These are phyloP conservation scores for Ctenicera cuprea DNA, from an alignment of 2,888 invertebrate genomes.

Conservation along the genomic window DNA sequence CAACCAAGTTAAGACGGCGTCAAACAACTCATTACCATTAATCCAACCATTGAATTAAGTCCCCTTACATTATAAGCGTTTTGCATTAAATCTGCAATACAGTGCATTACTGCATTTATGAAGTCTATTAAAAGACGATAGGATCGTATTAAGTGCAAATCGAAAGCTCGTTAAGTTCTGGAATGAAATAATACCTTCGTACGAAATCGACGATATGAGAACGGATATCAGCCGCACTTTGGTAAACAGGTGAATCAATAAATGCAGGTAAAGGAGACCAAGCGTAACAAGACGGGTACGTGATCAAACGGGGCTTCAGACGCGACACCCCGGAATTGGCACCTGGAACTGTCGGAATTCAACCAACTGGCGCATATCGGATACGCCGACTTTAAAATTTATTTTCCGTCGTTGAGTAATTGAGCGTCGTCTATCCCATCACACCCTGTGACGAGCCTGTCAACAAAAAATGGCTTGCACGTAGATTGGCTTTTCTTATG, in stretches of 20 bases:
- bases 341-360: slow-evolving; percentile 51
- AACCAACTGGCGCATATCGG: slow-evolving; percentile 50
- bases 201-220: slow-evolving; percentile 4
- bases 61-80: slow-evolving; percentile 24
- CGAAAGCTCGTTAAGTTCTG: slow-evolving; percentile 20
- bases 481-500: slow-evolving; percentile 48
- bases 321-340: slow-evolving; percentile 40
- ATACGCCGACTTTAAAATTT: slow-evolving; percentile 52
- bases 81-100: slow-evolving; percentile 32
- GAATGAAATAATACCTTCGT: slow-evolving; percentile 16
- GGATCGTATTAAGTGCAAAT: slow-evolving; percentile 35
- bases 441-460: slow-evolving; percentile 45
- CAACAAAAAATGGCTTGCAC: slow-evolving; percentile 51
- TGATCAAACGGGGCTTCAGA: slow-evolving; percentile 38
- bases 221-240: slow-evolving; percentile 22
- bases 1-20: neutral
- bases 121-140: slow-evolving; percentile 8
- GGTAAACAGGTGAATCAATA: slow-evolving; percentile 57
- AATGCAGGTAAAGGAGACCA: slow-evolving; percentile 51
- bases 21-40: slow-evolving; percentile 27
- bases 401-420: slow-evolving; percentile 52
- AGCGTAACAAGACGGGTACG: slow-evolving; percentile 52
- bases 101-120: slow-evolving; percentile 31
- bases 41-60: slow-evolving; percentile 21
- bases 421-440: slow-evolving; percentile 53